A percentile compares a stretch with the other conserved stretches of the same genome.
Conservation (phyloP, 2,797 vertebrate genomes). For the Pristis pectinata region DNA sequence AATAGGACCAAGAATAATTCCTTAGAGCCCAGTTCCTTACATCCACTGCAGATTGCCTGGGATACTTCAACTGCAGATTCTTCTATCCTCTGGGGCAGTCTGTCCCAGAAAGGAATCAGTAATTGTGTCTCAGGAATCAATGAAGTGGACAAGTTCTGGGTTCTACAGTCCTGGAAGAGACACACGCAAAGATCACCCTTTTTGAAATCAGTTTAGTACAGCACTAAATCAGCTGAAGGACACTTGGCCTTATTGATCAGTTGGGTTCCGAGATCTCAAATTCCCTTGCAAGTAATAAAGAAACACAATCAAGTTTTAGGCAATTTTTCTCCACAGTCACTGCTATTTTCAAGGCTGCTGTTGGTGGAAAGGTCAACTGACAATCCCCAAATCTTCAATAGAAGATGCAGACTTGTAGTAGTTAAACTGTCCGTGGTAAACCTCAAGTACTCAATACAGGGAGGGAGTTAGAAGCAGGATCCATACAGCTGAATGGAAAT, state of each 20-base stretch:
- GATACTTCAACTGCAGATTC: neutral
- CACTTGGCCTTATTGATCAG: constrained; percentile 15
- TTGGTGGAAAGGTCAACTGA: neutral
- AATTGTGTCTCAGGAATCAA: constrained; percentile 3
- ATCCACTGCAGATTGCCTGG: neutral
- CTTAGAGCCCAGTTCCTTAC: neutral
- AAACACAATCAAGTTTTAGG: neutral
- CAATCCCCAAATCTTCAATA: neutral
- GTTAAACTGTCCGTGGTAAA: neutral
- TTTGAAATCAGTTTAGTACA: constrained; percentile 23
- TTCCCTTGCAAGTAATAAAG: neutral
- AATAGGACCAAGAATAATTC: neutral
- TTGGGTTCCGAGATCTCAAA: neutral
- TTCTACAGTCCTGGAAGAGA: neutral
- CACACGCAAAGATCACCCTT: neutral
- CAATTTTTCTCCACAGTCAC: constrained; percentile 2
- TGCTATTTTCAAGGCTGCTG: neutral
- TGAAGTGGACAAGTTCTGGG: neutral
- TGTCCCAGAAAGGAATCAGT: neutral
- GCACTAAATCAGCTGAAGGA: constrained; percentile 6
- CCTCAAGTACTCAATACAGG: neutral
- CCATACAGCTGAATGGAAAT: neutral
- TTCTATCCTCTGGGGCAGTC: neutral
- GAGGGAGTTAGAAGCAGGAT: neutral
- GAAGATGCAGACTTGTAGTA: neutral